Base-by-base conservation (phyloP, 1,140 invertebrate species). In the Tetragnatha versicolor region DNA sequence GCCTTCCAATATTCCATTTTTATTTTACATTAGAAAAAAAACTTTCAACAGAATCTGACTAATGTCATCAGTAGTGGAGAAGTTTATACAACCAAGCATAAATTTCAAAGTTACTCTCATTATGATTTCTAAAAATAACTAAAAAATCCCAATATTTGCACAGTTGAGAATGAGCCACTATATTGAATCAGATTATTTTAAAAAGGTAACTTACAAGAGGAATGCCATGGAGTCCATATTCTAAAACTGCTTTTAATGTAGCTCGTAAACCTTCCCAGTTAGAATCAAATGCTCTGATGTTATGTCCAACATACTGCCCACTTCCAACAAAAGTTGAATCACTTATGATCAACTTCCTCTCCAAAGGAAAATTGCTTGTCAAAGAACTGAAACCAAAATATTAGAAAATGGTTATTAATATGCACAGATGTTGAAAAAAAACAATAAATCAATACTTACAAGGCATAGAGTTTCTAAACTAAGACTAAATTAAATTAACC, bases 361-460 rank as follows among this genome's bases (percentile, higher is more conserved):
- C 90, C 17, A 88, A 39, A n/a, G 27, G 87, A 37, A 89, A 87
- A 73, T 93, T 89, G 83, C 91, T 88, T 12, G 84, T 86, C 73
- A 94, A 83, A 3, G 90, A 92, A 75, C 92, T 94, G 84, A 70
- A 85, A 86, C 0, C 14, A 81, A 42, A 42, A 42, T 9, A 42
- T 17, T 42, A n/a, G n/a, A n/a, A n/a, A n/a, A n/a, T n/a, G 77
- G 82, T 80, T 73, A 84, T 73, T 10, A 82, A 47, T 9, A 81
- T 58, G 42, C 20, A 42, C 35, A 10, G 53, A 60, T 17, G 25
- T 77, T 25, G 55, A 51, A n/a, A 14, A 51, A 51, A 51, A n/a
- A 31, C 2, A 29, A 7, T 14, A 3, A 29, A 58, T 31, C 14
- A 25, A 58, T 3, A n/a, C n/a, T n/a, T n/a, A n/a, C n/a, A n/a